These are phyloP conservation scores for Eciton burchellii DNA, from an alignment of 1,140 invertebrate species.

Conservation along the genomic window DNA sequence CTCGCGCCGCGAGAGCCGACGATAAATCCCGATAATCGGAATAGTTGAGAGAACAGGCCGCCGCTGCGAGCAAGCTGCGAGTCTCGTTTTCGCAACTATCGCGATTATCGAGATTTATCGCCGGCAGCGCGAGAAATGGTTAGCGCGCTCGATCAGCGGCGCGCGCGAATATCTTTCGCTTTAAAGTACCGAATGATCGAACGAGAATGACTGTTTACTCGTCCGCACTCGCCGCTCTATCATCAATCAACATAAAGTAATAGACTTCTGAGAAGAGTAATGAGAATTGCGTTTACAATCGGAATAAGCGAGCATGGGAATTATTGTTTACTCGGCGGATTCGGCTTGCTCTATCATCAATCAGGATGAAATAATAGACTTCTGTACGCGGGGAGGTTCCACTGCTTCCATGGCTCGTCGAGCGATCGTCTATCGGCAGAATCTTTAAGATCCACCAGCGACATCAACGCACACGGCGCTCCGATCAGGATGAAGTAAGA, in stretches of 20 bases:
- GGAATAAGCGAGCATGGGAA: slow-evolving; percentile 49
- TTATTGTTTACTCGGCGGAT: slow-evolving; percentile 39
- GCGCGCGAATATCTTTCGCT: slow-evolving; percentile 6
- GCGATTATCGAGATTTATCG: background rate
- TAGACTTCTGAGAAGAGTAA: slow-evolving; percentile 45
- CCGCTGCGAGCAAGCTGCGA: too few species aligned
- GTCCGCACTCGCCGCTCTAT: slow-evolving; percentile 17
- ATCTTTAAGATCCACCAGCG: background rate
- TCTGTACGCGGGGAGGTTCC: background rate
- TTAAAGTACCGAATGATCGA: slow-evolving; percentile 18
- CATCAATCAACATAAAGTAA: slow-evolving; percentile 44
- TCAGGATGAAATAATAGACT: slow-evolving; percentile 43
- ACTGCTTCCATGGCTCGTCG: background rate
- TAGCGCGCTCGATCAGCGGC: slow-evolving; percentile 8
- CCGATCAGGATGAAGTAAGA: too few species aligned
- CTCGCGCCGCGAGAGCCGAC: too few species aligned
- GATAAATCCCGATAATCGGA: too few species aligned
- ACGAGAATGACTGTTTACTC: slow-evolving; percentile 33
- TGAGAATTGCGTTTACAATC: slow-evolving; percentile 46
- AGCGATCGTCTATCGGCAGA: background rate
- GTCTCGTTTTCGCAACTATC: background rate
- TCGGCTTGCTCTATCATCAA: slow-evolving; percentile 37
- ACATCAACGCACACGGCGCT: too few species aligned
- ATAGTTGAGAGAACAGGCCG: too few species aligned
- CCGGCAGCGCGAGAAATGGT: background rate